Conservation (phyloP, 2,797 vertebrate species). For the Apodemus agrarius region DNA sequence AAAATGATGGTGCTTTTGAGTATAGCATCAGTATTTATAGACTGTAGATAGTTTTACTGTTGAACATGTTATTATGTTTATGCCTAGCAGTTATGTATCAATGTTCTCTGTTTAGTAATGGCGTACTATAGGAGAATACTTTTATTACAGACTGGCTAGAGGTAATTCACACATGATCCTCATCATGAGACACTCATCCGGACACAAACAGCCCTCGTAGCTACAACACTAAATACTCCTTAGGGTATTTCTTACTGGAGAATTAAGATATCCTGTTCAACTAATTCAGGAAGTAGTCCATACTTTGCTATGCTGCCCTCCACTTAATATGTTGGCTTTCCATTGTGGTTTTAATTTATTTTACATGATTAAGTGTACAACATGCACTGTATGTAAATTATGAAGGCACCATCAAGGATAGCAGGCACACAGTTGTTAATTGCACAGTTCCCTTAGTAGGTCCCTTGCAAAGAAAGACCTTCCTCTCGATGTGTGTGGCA, state of each 20-base stretch:
- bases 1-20: conserved; percentile 80
- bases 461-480: conserved; percentile 41
- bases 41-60: conserved; percentile 83
- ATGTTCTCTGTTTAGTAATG: conserved; percentile 78
- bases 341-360: conserved; percentile 64
- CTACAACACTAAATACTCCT: conserved; percentile 68
- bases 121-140: conserved; percentile 76
- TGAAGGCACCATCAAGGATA: background rate
- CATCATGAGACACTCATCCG: conserved; percentile 69
- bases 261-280: conserved; percentile 51
- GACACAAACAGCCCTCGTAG: conserved; percentile 70
- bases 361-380: conserved; percentile 26
- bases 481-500: conserved; percentile 42
- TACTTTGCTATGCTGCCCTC: background rate
- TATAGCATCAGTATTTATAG: conserved; percentile 81
- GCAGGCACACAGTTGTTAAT: background rate
- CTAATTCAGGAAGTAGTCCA: conserved; percentile 47
- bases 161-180: conserved; percentile 75
- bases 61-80: conserved; percentile 82
- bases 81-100: conserved; percentile 80
- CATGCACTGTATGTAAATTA: conserved; percentile 16
- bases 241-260: conserved; percentile 50
- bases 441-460: conserved; percentile 37
- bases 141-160: conserved; percentile 73
- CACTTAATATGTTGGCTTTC: conserved; percentile 30